Percentiles rank a stretch among this genome's conserved stretches.
phyloP scores from a whole-genome alignment of 2,797 vertebrate genomes.

The Neomorphus geoffroyi region DNA sequence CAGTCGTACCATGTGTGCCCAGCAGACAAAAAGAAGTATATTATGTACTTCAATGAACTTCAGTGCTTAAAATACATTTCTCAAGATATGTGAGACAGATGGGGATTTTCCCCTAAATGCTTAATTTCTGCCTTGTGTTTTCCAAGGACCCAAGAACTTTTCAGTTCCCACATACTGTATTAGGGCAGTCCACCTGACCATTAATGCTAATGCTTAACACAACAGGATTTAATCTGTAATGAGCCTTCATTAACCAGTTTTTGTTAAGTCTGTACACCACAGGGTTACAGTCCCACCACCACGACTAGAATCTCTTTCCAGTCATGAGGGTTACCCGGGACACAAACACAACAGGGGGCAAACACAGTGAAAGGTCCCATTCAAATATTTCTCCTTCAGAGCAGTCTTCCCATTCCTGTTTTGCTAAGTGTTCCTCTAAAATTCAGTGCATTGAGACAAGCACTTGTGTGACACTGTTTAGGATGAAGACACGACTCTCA shows the following conservation, averaged over 20 bases:
- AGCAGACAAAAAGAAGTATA: neutral
- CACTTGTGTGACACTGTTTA: neutral
- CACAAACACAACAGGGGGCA: neutral
- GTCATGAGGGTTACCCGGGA: neutral
- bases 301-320: neutral
- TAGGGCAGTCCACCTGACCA: neutral
- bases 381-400: neutral
- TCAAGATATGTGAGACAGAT: neutral
- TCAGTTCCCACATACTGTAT: neutral
- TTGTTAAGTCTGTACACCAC: neutral
- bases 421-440: neutral
- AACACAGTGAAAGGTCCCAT: neutral
- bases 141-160: neutral
- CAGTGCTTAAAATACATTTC: neutral
- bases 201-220: neutral
- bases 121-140: neutral
- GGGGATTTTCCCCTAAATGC: neutral
- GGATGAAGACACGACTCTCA: neutral
- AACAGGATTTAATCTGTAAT: neutral
- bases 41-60: neutral
- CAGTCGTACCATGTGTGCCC: neutral
- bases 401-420: neutral
- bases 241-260: slow-evolving; percentile 2
- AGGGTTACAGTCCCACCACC: neutral
- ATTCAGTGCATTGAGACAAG: neutral